A percentile compares a stretch with the other conserved stretches of the same genome.
Evolutionary conservation across 2,113 vertebrate species (phyloP).

Genomic region (Mungos mungo): DNA sequence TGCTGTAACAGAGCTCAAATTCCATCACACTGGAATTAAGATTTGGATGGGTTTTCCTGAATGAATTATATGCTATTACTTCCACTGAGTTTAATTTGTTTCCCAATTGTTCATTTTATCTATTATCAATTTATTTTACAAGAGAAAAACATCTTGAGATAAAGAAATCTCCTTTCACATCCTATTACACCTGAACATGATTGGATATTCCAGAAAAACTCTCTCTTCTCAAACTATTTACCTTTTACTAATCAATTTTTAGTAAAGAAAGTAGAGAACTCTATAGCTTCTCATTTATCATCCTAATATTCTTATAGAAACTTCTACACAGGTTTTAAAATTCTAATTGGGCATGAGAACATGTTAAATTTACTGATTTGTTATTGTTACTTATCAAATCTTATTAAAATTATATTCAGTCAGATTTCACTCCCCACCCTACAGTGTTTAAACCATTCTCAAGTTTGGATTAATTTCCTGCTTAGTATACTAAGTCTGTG

Average conservation of each 20-base stretch:
- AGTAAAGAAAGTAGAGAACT: not conserved
- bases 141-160: not conserved
- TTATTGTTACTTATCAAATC: not conserved
- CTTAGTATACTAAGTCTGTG: not conserved
- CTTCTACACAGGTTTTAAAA: not conserved
- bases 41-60: not conserved
- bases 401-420: not conserved
- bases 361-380: not conserved
- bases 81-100: not conserved
- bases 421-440: not conserved
- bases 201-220: not conserved
- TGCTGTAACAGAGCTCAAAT: not conserved
- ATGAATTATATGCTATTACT: not conserved
- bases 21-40: not conserved
- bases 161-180: not conserved
- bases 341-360: not conserved
- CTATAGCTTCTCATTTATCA: not conserved
- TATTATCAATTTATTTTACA: not conserved
- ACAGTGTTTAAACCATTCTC: not conserved
- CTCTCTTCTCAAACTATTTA: not conserved
- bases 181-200: not conserved
- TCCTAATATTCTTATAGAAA: not conserved
- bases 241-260: not conserved
- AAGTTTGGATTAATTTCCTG: slow-evolving; percentile 22
- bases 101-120: slow-evolving; percentile 21